A percentile compares a stretch with the other conserved stretches of the same genome.
Conservation (phyloP, 2,888 invertebrate species). For the Platypus cylindrus region DNA sequence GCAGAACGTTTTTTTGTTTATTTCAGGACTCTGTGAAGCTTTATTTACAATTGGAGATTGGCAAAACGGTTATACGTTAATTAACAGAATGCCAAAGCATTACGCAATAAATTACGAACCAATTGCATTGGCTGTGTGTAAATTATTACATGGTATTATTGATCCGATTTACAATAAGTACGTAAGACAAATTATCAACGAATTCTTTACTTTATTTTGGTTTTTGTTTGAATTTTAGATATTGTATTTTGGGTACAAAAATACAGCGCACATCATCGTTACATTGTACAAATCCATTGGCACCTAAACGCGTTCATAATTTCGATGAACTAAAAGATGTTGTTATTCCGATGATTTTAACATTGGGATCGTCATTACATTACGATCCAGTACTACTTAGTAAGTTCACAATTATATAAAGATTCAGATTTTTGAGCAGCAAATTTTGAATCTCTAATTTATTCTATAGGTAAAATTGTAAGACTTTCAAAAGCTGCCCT, state of each 20-base stretch:
- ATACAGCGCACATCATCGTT: constrained; percentile 47
- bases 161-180: constrained; percentile 77
- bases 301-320: constrained; percentile 53
- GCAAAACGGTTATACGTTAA: constrained; percentile 69
- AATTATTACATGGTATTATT: constrained; percentile 69
- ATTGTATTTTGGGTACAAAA: constrained; percentile 60
- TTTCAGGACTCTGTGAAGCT: constrained; percentile 69
- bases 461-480: constrained; percentile 34
- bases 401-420: constrained; percentile 39
- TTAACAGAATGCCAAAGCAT: constrained; percentile 71
- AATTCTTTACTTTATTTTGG: constrained; percentile 2
- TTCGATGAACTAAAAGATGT: constrained; percentile 60
- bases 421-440: not conserved
- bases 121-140: constrained; percentile 64
- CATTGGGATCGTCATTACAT: constrained; percentile 79
- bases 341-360: constrained; percentile 74
- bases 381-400: constrained; percentile 82
- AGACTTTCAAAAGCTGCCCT: constrained; percentile 37
- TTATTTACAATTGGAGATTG: constrained; percentile 81
- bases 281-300: constrained; percentile 41
- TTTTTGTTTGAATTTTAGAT: constrained; percentile 37
- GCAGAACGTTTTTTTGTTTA: not conserved
- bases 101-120: constrained; percentile 66
- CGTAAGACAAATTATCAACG: constrained; percentile 24
- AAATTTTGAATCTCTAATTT: not conserved